Conservation (phyloP, 1,140 invertebrate genomes). For the Meloidogyne chitwoodi region DNA sequence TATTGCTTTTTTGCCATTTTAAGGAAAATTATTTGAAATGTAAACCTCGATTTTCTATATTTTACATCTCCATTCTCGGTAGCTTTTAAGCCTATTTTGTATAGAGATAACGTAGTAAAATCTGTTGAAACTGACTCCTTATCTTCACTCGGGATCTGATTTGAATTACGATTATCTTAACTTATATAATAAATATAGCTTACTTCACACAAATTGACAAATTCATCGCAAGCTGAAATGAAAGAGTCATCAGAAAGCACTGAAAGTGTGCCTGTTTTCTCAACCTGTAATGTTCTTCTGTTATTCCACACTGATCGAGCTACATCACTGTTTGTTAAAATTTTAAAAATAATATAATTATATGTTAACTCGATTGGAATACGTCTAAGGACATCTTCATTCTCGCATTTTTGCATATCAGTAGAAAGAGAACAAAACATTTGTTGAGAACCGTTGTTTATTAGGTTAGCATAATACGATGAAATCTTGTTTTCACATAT, state of each 20-base stretch:
- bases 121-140: neutral
- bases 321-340: constrained; percentile 39
- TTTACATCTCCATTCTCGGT: constrained; percentile 28
- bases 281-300: neutral
- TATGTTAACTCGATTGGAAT: neutral
- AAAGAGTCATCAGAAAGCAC: constrained; percentile 49
- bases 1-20: no score
- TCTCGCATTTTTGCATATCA: constrained; percentile 37
- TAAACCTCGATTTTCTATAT: constrained; percentile 40
- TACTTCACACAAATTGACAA: constrained; percentile 22
- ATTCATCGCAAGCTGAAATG: constrained; percentile 35
- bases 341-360: no score
- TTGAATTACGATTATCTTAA: no score
- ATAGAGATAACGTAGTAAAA: constrained; percentile 14
- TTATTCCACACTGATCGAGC: constrained; percentile 42
- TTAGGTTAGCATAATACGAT: no score
- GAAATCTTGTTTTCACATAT: no score
- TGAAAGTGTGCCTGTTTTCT: constrained; percentile 39
- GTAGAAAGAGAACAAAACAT: constrained; percentile 24
- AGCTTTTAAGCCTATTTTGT: constrained; percentile 26
- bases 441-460: no score
- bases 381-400: constrained; percentile 14
- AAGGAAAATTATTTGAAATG: no score
- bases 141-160: neutral
- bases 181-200: neutral